Evolutionary conservation across 2,888 invertebrate species (phyloP).

Genomic region (Yponomeuta plumbellus): DNA sequence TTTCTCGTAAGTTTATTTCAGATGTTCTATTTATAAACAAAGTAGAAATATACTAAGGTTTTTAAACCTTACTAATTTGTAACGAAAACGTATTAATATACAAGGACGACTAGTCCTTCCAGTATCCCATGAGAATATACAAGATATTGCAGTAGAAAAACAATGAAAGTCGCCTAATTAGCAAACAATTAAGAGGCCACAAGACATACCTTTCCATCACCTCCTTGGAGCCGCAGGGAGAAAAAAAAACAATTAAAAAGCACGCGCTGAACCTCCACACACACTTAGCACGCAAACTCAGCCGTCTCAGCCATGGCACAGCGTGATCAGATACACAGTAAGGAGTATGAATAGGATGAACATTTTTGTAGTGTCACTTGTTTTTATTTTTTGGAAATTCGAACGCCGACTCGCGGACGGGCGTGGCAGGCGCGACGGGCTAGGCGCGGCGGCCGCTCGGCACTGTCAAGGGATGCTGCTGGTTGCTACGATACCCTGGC

Average conservation of each 20-base stretch:
- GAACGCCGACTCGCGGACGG: conserved; percentile 24
- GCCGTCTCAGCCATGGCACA: conserved; percentile 56
- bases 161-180: background rate
- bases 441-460: conserved; percentile 44
- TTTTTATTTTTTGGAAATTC: background rate
- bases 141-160: background rate
- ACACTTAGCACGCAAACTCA: conserved; percentile 20
- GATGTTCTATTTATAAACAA: no score
- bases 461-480: conserved; percentile 73
- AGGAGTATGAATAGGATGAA: conserved; percentile 65
- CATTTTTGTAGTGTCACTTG: conserved; percentile 37
- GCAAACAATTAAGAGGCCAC: background rate
- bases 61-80: no score
- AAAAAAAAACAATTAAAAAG: conserved; percentile 20
- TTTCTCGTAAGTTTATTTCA: no score
- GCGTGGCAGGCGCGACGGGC: conserved; percentile 40
- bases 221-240: conserved; percentile 13
- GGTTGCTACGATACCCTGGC: conserved; percentile 70
- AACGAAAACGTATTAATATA: no score
- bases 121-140: no score
- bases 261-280: conserved; percentile 12
- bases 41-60: no score
- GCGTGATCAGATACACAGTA: conserved; percentile 67
- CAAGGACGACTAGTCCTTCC: no score
- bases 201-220: conserved; percentile 21